Percentiles rank a stretch among this genome's conserved stretches.
phyloP scores from a whole-genome alignment of 2,113 vertebrate genomes.

The Pelvicachromis taeniatus region DNA sequence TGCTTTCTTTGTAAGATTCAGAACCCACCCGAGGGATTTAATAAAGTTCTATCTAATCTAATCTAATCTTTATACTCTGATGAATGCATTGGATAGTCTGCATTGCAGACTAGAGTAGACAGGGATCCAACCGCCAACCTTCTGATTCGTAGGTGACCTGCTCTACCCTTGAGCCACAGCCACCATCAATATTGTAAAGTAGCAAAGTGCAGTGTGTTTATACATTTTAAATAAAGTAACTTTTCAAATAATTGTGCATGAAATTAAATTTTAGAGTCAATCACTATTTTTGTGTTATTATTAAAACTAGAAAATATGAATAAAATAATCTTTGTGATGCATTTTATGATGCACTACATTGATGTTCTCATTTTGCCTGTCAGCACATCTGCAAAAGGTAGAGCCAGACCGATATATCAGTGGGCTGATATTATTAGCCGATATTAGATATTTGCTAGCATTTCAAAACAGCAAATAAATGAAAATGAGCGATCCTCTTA shows the following conservation, averaged over 20 bases:
- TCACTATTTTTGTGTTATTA: neutral
- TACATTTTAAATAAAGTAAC: neutral
- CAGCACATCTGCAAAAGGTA: neutral
- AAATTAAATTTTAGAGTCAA: neutral
- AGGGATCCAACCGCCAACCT: neutral
- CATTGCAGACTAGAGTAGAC: neutral
- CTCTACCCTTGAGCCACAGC: neutral
- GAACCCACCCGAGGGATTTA: too few relatives aligned
- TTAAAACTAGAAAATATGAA: neutral
- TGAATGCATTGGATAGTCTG: neutral
- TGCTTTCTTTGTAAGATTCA: too few relatives aligned
- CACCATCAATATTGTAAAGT: neutral
- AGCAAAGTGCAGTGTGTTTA: neutral
- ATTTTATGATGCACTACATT: neutral
- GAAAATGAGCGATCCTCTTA: neutral
- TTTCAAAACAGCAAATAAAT: neutral
- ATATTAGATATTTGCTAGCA: neutral
- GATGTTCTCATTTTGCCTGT: neutral
- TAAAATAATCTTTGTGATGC: neutral
- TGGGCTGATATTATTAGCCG: neutral
- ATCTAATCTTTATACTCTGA: neutral
- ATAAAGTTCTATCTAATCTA: too few relatives aligned
- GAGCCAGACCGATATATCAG: neutral
- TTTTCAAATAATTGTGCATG: neutral
- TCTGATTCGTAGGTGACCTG: neutral